Base-by-base conservation (phyloP, 2,113 vertebrate genomes). In the Eclectus roratus region DNA sequence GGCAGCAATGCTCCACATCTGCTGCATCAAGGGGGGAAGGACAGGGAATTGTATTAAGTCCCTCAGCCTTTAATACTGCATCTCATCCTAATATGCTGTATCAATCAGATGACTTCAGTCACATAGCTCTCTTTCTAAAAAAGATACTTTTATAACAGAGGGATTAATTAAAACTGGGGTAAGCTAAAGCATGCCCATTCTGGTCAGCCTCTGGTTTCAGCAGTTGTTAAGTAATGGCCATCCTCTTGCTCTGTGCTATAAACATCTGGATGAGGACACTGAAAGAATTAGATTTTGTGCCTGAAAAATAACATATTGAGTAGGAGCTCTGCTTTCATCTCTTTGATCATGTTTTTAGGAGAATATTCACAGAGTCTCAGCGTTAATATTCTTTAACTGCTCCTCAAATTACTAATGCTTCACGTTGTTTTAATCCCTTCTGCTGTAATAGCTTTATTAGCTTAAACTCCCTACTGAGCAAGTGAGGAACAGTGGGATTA, bases 371-470 rank as follows among this genome's bases (percentile, higher is more conserved):
- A 12, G 89, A 84, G 92, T 91, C 92, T 44, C 87, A 80, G 97
- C 68, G 95, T 97, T 97, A 96, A 97, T 95, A 89, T 97, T 97
- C 96, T 97, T 97, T 97, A 89, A 96, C 95, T 96, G 97, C 95
- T 96, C 91, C 95, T 96, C 97, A 97, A 97, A 97, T 98, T 97
- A 96, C 74, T 93, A 97, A 95, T 97, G 97, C 88, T 94, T 96
- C 96, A 85, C 94, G 91, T 98, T 97, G 97, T 96, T 98, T 98
- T 98, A 97, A 98, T 98, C 98, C 97, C 91, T 97, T 92, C 49
- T 63, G 28, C 92, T 90, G 95, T 93, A 94, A 94, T 96, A 95
- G 96, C 97, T 97, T 98, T 97, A 39, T 39, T 39, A 39, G 39
- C 98, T 98, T 97, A 97, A 98, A 96, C 96, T 97, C 93, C 97